A percentile compares a stretch with the other conserved stretches of the same genome.
These are phyloP conservation scores for Yponomeuta evonymella DNA, from an alignment of 2,888 invertebrate genomes.

Conservation along the genomic window DNA sequence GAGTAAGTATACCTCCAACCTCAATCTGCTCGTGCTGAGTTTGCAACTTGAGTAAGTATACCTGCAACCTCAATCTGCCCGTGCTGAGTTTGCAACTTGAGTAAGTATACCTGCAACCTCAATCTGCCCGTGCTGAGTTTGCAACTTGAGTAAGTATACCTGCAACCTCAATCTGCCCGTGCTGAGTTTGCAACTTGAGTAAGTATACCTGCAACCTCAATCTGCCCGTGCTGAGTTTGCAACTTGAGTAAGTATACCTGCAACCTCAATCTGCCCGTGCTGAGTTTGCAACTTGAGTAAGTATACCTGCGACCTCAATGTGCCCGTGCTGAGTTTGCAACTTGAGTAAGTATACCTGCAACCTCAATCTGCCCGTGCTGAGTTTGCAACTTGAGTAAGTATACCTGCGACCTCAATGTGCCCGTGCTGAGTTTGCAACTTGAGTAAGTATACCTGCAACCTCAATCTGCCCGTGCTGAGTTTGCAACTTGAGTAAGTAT, in stretches of 20 bases:
- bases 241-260: background rate
- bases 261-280: slow-evolving; percentile 84
- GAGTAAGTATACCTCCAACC: slow-evolving; percentile 74
- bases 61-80: slow-evolving; percentile 82
- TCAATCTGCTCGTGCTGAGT: slow-evolving; percentile 84
- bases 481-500: too few relatives aligned
- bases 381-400: slow-evolving; percentile 82
- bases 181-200: slow-evolving; percentile 83
- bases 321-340: slow-evolving; percentile 85
- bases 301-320: slow-evolving; percentile 74
- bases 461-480: too few relatives aligned
- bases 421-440: too few relatives aligned
- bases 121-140: slow-evolving; percentile 84
- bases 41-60: slow-evolving; percentile 79
- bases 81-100: slow-evolving; percentile 83
- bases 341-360: slow-evolving; percentile 75
- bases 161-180: slow-evolving; percentile 83
- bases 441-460: too few relatives aligned
- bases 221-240: too few relatives aligned
- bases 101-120: slow-evolving; percentile 74
- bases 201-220: slow-evolving; percentile 29
- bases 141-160: slow-evolving; percentile 77
- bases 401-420: background rate
- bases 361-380: slow-evolving; percentile 84
- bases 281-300: slow-evolving; percentile 83